These are phyloP conservation scores for Fukomys damarensis DNA, from an alignment of 2,113 vertebrate species.

Conservation along the genomic window DNA sequence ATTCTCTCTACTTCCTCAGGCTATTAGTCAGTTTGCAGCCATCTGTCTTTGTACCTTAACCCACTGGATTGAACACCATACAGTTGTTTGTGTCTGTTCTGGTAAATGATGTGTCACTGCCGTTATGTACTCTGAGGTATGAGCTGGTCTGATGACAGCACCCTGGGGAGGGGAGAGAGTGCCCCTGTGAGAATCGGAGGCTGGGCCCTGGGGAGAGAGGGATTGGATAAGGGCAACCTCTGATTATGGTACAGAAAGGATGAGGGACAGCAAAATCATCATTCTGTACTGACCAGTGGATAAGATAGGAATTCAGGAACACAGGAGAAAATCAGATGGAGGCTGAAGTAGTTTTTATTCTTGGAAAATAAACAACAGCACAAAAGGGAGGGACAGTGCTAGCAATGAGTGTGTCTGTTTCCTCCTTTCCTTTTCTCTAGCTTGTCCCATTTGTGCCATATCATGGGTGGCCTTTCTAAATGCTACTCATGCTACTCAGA, in stretches of 20 bases:
- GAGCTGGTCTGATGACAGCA: constrained; percentile 14
- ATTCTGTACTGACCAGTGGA: neutral
- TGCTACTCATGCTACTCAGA: neutral
- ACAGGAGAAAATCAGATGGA: constrained; percentile 5
- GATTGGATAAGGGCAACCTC: neutral
- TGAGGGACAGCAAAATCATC: neutral
- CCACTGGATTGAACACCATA: neutral
- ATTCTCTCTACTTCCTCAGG: neutral
- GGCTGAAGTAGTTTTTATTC: neutral
- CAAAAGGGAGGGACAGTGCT: neutral
- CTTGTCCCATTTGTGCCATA: neutral
- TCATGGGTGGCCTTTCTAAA: neutral
- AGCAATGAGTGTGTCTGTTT: neutral
- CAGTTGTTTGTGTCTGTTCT: constrained; percentile 47
- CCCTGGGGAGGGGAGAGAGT: neutral
- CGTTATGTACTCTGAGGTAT: constrained; percentile 9
- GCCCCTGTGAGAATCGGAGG: neutral
- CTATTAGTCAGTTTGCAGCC: constrained; percentile 30
- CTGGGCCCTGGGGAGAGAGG: neutral
- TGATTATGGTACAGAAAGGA: neutral
- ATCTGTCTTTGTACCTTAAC: constrained; percentile 61
- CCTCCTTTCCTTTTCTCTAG: neutral
- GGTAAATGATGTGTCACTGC: neutral
- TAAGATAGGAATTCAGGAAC: neutral
- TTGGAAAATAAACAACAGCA: neutral